Base-by-base conservation (phyloP, 2,113 vertebrate genomes). In the Miniopterus natalensis region DNA sequence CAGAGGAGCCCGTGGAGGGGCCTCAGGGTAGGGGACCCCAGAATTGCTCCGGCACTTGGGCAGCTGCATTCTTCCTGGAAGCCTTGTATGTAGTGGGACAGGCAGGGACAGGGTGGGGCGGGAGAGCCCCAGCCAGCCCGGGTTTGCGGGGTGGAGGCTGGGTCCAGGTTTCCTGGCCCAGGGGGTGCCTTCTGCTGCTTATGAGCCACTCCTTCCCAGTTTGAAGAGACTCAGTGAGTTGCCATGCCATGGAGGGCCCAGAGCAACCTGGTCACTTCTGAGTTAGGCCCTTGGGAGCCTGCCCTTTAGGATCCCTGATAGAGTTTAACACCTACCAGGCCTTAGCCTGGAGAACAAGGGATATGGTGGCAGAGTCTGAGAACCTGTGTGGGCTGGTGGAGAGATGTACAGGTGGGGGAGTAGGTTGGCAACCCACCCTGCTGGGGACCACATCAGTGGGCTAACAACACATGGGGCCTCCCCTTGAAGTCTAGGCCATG, bases 21-120 rank as follows among this genome's bases (percentile, higher is more conserved):
- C 75, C 31, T 45, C 87, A 86, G 65, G 97, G 94, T 73, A 96
- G 73, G 92, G 73, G 86, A 49, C 23, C 42, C 55, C 20, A 14
- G 42, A 23, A 31, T 59, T 95, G 63, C 49, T 68, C 51, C 51
- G 11, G 66, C 25, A 31, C 25, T 77, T 3, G n/a, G 83, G 42
- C 40, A 71, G 88, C 65, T n/a, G 51, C 7, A 4, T n/a, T 83
- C 29, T 47, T 83, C 55, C 15, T 36, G 78, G 21, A 78, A 65
- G 47, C 84, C 45, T 73, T 57, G 17, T 68, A 14, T 77, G 23
- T 15, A 61, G 31, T 25, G 78, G 71, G 79, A 17, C 61, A 86
- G 63, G 14, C 20, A 78, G 45, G 77, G 77, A 21, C 20, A 14
- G 75, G 63, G 8, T 5, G 23, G 31, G 36, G 74, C 3, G 18